These are phyloP conservation scores for Cyclopterus lumpus DNA, from an alignment of 2,797 vertebrate genomes.

Conservation along the genomic window DNA sequence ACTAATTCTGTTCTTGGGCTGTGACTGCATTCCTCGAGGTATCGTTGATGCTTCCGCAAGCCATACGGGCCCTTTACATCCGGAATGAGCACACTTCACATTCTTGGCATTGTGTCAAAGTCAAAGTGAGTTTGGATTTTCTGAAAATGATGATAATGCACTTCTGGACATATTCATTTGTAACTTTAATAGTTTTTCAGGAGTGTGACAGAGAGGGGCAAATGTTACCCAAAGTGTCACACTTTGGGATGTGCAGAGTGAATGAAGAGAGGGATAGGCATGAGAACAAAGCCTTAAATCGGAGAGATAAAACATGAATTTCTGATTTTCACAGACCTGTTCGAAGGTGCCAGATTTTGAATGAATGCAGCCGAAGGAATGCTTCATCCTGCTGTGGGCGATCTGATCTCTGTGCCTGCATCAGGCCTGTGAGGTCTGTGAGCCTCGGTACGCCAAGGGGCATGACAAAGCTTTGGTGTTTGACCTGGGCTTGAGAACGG, in stretches of 20 bases:
- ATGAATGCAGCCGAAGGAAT: neutral
- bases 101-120: slow-evolving; percentile 33
- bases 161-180: neutral
- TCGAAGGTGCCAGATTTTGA: neutral
- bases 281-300: neutral
- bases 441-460: too few relatives aligned
- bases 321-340: neutral
- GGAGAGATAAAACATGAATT: neutral
- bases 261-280: neutral
- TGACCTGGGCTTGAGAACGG: too few relatives aligned
- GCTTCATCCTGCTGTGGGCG: too few relatives aligned
- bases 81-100: slow-evolving; percentile 17
- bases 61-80: slow-evolving; percentile 31
- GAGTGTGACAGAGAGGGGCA: neutral
- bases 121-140: slow-evolving; percentile 28
- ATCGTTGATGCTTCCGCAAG: slow-evolving; percentile 13
- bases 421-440: too few relatives aligned
- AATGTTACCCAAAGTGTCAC: too few relatives aligned
- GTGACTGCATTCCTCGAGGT: slow-evolving; percentile 3
- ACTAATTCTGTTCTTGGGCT: neutral
- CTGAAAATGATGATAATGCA: neutral
- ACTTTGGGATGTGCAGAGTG: neutral
- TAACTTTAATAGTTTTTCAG: slow-evolving; percentile 6
- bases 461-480: too few relatives aligned
- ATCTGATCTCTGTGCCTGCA: too few relatives aligned